phyloP scores from a whole-genome alignment of 1,140 invertebrate species.

The Planococcus citri region DNA sequence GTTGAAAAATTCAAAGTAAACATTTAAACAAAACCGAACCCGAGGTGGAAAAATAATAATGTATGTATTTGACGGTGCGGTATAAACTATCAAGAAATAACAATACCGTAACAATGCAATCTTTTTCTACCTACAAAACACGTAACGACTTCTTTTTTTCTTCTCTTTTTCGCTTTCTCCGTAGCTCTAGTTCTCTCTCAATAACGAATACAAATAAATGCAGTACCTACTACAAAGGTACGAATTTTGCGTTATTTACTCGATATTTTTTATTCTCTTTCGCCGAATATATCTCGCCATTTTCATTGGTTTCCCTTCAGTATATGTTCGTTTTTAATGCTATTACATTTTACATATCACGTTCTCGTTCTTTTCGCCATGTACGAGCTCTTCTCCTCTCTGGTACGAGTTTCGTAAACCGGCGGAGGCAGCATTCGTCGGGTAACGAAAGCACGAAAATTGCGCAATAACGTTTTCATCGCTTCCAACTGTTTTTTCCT shows the following conservation, averaged over 20 bases:
- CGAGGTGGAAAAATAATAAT: not conserved
- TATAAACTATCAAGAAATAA: not conserved
- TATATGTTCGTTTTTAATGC: not conserved
- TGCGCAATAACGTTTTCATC: not conserved
- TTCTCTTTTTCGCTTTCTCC: too few species aligned
- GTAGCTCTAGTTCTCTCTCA: not conserved
- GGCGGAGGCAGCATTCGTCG: too few species aligned
- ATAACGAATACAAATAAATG: conserved; percentile 6
- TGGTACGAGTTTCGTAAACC: too few species aligned
- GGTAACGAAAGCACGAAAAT: not conserved
- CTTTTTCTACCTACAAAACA: not conserved
- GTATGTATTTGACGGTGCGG: not conserved
- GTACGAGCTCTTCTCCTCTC: too few species aligned
- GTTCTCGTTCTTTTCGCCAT: not conserved
- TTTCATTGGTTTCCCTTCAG: not conserved
- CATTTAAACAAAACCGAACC: not conserved
- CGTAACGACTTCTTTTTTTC: conserved; percentile 10
- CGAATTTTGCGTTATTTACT: not conserved
- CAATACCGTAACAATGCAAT: not conserved
- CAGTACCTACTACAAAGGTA: not conserved
- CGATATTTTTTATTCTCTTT: not conserved
- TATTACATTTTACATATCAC: conserved; percentile 12
- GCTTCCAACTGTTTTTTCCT: not conserved
- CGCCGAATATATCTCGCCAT: not conserved
- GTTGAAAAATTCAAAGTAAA: not conserved